Evolutionary conservation across 2,888 invertebrate genomes (phyloP).

Genomic region (Tenthredo notha): DNA sequence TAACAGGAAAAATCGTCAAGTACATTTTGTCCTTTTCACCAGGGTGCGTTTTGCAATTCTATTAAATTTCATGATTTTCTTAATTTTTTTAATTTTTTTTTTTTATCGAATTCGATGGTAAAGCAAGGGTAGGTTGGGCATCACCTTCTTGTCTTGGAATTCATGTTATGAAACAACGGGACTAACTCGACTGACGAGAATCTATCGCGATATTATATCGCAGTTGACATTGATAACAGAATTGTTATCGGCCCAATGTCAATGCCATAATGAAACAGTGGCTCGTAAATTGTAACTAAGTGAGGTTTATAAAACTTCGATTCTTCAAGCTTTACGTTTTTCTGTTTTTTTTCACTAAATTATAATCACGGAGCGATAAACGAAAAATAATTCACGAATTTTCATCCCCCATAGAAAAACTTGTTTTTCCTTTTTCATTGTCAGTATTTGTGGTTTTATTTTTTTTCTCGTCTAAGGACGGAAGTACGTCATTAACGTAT

Average conservation of each 20-base stretch:
- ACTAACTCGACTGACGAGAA: not conserved
- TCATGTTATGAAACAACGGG: not conserved
- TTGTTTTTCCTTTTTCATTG: not conserved
- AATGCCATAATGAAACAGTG: not conserved
- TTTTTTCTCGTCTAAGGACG: not conserved
- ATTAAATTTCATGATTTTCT: no score
- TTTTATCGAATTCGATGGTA: no score
- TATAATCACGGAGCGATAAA: not conserved
- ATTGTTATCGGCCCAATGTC: slow-evolving; percentile 14
- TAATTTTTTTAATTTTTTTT: no score
- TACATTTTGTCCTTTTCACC: slow-evolving; percentile 32
- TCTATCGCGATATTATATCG: slow-evolving; percentile 3
- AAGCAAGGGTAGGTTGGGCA: no score
- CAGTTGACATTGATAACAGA: not conserved
- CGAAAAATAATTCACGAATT: no score
- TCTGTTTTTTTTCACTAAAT: not conserved
- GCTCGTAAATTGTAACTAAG: slow-evolving; percentile 26
- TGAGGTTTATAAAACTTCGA: not conserved
- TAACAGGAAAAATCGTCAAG: slow-evolving; percentile 24
- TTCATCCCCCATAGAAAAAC: not conserved
- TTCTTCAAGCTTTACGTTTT: not conserved
- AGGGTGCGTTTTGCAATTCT: no score
- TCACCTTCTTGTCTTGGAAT: no score
- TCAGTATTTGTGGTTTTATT: not conserved
- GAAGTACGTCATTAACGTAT: not conserved